Evolutionary conservation across 2,888 invertebrate species (phyloP).

Genomic region (Gymnosoma rotundatum): DNA sequence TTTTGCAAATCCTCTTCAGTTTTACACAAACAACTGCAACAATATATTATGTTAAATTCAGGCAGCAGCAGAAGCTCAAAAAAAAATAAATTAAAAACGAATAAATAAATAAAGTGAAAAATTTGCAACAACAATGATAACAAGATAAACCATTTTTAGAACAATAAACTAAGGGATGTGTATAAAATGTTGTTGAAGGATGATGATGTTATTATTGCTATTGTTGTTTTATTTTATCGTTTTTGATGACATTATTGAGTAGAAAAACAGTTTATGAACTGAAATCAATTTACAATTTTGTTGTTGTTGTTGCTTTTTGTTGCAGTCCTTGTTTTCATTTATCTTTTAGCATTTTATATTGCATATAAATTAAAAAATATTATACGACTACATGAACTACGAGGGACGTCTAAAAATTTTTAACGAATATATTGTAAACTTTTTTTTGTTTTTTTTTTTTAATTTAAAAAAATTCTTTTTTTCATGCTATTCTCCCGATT

Average conservation of each 20-base stretch:
- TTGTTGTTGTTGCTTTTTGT: not conserved
- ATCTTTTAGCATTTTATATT: slow-evolving; percentile 45
- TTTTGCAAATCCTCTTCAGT: slow-evolving; percentile 35
- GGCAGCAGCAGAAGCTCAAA: slow-evolving; percentile 7
- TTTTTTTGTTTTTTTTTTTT: too few relatives aligned
- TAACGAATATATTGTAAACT: not conserved
- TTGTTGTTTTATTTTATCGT: slow-evolving; percentile 19
- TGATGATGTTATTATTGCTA: not conserved
- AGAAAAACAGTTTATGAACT: slow-evolving; percentile 58
- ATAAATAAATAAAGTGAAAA: slow-evolving; percentile 29
- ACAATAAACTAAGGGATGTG: slow-evolving; percentile 22
- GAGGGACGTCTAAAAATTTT: not conserved
- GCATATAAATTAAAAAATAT: slow-evolving; percentile 51
- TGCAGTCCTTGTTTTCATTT: slow-evolving; percentile 32
- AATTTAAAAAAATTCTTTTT: too few relatives aligned
- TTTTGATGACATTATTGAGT: slow-evolving; percentile 54
- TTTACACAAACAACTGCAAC: slow-evolving; percentile 5
- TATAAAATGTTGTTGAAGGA: not conserved
- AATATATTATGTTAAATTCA: slow-evolving; percentile 15
- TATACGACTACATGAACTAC: not conserved
- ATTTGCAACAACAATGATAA: slow-evolving; percentile 19
- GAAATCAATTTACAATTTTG: slow-evolving; percentile 64
- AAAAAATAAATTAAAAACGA: not conserved
- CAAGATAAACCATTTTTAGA: slow-evolving; percentile 33
- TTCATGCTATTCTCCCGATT: too few relatives aligned